Conservation (phyloP, 2,888 invertebrate genomes). For the Sinodicranocentrus sp. region DNA sequence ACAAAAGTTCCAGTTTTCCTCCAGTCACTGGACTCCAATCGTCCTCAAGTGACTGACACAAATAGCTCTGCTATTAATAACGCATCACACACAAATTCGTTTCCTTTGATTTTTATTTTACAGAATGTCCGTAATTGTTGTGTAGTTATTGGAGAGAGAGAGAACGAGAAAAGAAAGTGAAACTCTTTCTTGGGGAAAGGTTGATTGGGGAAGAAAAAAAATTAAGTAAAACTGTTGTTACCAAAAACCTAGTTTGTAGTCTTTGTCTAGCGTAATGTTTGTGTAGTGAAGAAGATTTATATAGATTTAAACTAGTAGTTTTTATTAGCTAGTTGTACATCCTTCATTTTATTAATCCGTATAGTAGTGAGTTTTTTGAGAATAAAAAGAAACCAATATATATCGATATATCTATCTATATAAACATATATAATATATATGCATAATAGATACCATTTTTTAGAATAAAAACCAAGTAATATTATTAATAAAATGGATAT, state of each 20-base stretch:
- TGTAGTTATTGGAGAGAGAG: not conserved
- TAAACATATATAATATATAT: not conserved
- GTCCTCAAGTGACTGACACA: no score
- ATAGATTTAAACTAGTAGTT: not conserved
- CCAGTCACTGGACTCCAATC: no score
- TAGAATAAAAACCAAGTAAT: not conserved
- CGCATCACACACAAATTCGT: not conserved
- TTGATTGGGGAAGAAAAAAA: not conserved
- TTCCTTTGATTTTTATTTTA: not conserved
- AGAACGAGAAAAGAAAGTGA: not conserved
- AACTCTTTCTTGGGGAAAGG: not conserved
- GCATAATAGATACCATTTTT: not conserved
- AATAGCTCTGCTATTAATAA: no score
- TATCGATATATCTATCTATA: no score
- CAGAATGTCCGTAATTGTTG: not conserved
- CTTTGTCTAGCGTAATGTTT: slow-evolving; percentile 10
- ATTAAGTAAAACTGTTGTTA: not conserved
- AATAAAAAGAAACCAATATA: no score
- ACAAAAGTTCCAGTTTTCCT: no score
- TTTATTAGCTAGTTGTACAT: not conserved
- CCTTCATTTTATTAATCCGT: not conserved
- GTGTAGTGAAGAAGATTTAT: no score
- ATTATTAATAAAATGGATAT: not conserved
- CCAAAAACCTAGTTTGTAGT: not conserved
- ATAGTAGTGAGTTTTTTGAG: no score